Percentiles rank a stretch among this genome's conserved stretches.
These are phyloP conservation scores for Nettapus auritus DNA, from an alignment of 2,113 vertebrate species.

Conservation along the genomic window DNA sequence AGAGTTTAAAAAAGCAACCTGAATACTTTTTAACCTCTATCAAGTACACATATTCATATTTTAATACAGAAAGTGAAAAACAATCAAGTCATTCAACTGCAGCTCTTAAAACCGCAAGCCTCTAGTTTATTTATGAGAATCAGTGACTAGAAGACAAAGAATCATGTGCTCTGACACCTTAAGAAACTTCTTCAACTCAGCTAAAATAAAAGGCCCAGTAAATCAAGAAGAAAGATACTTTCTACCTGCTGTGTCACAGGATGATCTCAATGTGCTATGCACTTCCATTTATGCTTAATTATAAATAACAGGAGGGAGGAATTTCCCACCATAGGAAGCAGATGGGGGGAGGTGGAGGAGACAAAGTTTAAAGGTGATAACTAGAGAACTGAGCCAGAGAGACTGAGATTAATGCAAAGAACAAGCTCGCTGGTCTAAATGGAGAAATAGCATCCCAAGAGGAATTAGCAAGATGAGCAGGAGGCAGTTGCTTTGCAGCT, in stretches of 20 bases:
- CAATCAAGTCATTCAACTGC: background rate
- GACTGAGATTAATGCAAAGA: background rate
- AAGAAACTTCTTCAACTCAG: conserved; percentile 1
- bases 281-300: conserved; percentile 1
- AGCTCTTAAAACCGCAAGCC: background rate
- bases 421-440: background rate
- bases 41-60: background rate
- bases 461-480: background rate
- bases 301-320: background rate
- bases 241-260: background rate
- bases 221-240: conserved; percentile 3
- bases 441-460: background rate
- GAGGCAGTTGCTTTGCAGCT: background rate
- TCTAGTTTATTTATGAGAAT: background rate
- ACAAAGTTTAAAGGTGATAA: background rate
- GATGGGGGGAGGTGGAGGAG: background rate
- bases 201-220: background rate
- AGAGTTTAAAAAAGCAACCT: background rate
- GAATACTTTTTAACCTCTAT: background rate
- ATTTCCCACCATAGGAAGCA: background rate
- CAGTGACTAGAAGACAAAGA: background rate
- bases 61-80: background rate
- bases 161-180: background rate
- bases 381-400: background rate
- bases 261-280: background rate